Evolutionary conservation across 1,140 invertebrate species (phyloP), one percentile per base, ranked within the genome.

Genomic region (Aphis craccivora): DNA sequence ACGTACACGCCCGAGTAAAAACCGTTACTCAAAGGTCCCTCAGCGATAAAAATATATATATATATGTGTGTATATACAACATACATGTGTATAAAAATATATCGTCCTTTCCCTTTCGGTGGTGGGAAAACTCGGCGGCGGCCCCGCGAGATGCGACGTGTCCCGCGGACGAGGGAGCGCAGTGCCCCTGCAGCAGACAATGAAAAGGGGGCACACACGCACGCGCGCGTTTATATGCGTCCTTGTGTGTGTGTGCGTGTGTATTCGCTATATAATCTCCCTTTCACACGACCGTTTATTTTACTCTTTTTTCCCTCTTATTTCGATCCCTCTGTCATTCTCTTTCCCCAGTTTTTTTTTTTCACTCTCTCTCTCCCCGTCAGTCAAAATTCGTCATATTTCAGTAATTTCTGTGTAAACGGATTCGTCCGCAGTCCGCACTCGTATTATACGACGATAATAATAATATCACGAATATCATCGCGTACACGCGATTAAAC

Each of bases 101-200:
- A 76, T 37, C 90, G 90, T 45, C 90, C 90, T 91, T 91, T 91
- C 67, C 48, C 67, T 37, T 76, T 23, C 43, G 67, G 60, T 2
- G 91, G 91, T 92, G 76, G 91, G 76, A 92, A 92, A 92, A 92
- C 91, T 83, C 91, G 90, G 30, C n/a, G 48, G 45, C 83, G 45
- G n/a, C 87, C n/a, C 20, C 45, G 45, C 48, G 87, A 51, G 87
- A 88, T 89, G 35, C 87, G n/a, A 89, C 48, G 20, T 6, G 76
- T 83, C 43, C 45, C 9, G 40, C 30, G 67, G 67, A 48, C 76
- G 60, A 91, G 91, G 91, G 60, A 81, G 37, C 43, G 83, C 35
- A 84, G 18, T n/a, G 35, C 25, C 37, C 51, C 43, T 25, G 25
- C 90, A n/a, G 20, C 45, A 76, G 55, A 92, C 91, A 92, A 92